Evolutionary conservation across 1,140 invertebrate species (phyloP).

Genomic region (Pectinophora gossypiella): DNA sequence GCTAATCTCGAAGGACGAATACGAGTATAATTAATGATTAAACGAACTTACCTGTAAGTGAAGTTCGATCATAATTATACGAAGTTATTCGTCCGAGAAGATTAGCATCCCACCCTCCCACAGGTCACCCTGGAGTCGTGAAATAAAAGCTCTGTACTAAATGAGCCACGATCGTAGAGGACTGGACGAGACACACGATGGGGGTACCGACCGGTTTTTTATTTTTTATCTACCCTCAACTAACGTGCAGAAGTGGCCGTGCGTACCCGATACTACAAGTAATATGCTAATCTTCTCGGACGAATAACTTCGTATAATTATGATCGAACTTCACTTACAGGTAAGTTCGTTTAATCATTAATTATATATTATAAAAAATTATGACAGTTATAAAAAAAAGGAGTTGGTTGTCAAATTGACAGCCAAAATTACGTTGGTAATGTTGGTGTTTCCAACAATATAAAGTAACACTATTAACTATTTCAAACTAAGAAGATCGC

Average conservation of each 20-base stretch:
- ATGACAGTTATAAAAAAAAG: too few relatives aligned
- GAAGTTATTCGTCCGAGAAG: constrained; percentile 4
- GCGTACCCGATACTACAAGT: neutral
- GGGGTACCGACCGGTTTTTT: neutral
- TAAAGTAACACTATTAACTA: too few relatives aligned
- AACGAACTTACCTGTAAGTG: constrained; percentile 13
- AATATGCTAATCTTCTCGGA: constrained; percentile 5
- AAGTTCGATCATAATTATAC: constrained; percentile 11
- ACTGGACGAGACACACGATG: neutral
- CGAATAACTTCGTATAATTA: constrained; percentile 6
- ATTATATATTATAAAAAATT: too few relatives aligned
- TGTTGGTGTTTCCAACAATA: too few relatives aligned
- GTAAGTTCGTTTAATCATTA: too few relatives aligned
- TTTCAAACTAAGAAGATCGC: too few relatives aligned
- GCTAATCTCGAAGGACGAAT: constrained; percentile 4
- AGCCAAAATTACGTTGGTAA: too few relatives aligned
- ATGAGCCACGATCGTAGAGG: neutral
- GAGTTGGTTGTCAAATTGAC: too few relatives aligned
- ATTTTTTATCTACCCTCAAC: neutral
- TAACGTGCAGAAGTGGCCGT: neutral
- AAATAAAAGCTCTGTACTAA: constrained; percentile 2
- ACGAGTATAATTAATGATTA: constrained; percentile 6
- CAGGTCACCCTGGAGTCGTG: neutral
- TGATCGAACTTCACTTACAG: constrained; percentile 7
- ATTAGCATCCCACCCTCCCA: constrained; percentile 5